Evolutionary conservation across 35 echinoderm and acorn worm genomes (phyloP), one percentile per base, ranked within the genome.

Genomic region (Diadema setosum): DNA sequence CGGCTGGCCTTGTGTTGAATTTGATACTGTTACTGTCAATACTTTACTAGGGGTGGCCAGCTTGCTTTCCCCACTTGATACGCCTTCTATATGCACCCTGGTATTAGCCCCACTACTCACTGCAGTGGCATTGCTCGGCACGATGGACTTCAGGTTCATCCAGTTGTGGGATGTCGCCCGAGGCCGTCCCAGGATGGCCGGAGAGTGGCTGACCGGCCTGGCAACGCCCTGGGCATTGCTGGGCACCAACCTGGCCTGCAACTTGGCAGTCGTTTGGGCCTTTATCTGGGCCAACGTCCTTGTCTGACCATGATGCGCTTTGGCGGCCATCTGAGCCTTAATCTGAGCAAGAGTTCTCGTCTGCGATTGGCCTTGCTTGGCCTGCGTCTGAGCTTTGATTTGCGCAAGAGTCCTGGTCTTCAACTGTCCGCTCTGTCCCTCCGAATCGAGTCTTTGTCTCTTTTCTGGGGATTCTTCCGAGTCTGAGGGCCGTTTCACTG

Each of bases 281-380:
- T 97, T 97, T 17, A 97, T 97, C 31, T 97, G 95, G 12, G 95
- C 95, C 31, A 97, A 58, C 18, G 95, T 97, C 78, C 87, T 86
- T 25, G 95, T 97, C 35, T 89, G 87, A 3, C 95, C 95, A 39
- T 91, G 95, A n/a, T 96, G 90, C 0, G 67, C 84, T 45, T 75
- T 91, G 16, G 90, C 85, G 27, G 80, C 52, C 12, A 86, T 99
- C 57, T 99, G 89, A 9, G 92, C 93, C 85, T 99, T 99, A 56
- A 99, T 99, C 63, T 99, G 96, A 17, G 96, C 96, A 14, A 99
- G 78, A 23, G 96, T 99, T 65, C 86, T 94, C 48, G 96, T 99
- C 45, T 97, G 95, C 7, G 88, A 78, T 41, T 42, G 73, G 20
- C 29, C 73, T 36, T 26, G 73, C 50, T 86, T 90, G 16, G 90